Evolutionary conservation across 2,888 invertebrate genomes (phyloP).

Genomic region (Patella pellucida): DNA sequence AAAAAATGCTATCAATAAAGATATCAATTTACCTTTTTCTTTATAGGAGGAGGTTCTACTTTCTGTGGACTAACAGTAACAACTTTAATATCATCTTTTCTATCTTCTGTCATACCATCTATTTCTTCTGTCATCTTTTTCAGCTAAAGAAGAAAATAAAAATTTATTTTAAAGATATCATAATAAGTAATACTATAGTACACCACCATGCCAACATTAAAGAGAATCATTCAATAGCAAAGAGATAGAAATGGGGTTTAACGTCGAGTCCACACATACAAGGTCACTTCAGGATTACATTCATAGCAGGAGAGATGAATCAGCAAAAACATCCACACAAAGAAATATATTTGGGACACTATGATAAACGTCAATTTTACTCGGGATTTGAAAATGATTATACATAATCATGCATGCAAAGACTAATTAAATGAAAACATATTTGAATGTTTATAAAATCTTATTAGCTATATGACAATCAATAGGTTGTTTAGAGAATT

Average conservation of each 20-base stretch:
- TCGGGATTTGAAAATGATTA: no score
- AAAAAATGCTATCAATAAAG: no score
- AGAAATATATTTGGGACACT: background rate
- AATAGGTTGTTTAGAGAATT: background rate
- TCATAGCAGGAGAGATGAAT: constrained; percentile 3
- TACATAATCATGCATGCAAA: background rate
- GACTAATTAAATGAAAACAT: constrained; percentile 5
- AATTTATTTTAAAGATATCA: background rate
- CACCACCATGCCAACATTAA: background rate
- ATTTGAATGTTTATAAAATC: background rate
- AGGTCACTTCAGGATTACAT: constrained; percentile 3
- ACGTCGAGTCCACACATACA: background rate
- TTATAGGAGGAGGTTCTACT: constrained; percentile 11
- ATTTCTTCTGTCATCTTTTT: constrained; percentile 66
- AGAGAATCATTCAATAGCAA: background rate
- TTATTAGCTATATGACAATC: background rate
- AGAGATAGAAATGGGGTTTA: background rate
- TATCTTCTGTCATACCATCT: constrained; percentile 68
- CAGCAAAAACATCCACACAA: background rate
- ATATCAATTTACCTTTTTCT: background rate
- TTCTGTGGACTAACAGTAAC: constrained; percentile 34
- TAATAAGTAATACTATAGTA: background rate
- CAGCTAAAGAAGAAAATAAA: constrained; percentile 45
- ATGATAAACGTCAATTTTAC: no score
- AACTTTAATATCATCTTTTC: constrained; percentile 58